phyloP scores from a whole-genome alignment of 2,888 invertebrate genomes.

The Bombyx huttoni region DNA sequence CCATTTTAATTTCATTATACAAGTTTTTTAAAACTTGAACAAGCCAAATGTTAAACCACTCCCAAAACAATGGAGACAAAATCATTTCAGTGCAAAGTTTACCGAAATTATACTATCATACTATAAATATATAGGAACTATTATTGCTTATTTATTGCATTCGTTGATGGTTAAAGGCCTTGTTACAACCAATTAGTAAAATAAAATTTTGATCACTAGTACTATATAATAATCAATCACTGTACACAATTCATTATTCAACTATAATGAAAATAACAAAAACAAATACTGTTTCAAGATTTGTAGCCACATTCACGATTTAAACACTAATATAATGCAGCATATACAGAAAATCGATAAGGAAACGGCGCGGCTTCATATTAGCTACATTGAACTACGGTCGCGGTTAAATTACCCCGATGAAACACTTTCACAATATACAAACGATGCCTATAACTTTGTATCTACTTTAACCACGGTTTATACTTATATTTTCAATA shows the following conservation, averaged over 20 bases:
- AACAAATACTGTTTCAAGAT: slow-evolving; percentile 40
- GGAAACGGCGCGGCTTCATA: slow-evolving; percentile 57
- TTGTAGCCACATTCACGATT: slow-evolving; percentile 56
- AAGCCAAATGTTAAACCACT: slow-evolving; percentile 66
- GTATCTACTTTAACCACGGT: neutral
- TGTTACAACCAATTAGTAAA: slow-evolving; percentile 4
- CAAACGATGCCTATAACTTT: neutral
- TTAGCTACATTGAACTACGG: slow-evolving; percentile 47
- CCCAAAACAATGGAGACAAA: slow-evolving; percentile 56
- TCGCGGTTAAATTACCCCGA: slow-evolving; percentile 37
- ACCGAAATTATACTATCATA: neutral
- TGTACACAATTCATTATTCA: slow-evolving; percentile 17
- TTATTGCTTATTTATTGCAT: neutral
- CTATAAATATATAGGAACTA: neutral
- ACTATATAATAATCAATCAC: slow-evolving; percentile 8
- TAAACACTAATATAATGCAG: slow-evolving; percentile 63
- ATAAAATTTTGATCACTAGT: slow-evolving; percentile 11
- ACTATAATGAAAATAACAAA: slow-evolving; percentile 22
- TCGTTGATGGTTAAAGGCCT: neutral
- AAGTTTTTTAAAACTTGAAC: slow-evolving; percentile 58
- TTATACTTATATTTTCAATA: neutral
- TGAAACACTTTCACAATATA: slow-evolving; percentile 30
- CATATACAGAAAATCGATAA: slow-evolving; percentile 67
- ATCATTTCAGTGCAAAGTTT: slow-evolving; percentile 41
- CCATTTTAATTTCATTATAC: slow-evolving; percentile 68